phyloP scores from a whole-genome alignment of 2,888 invertebrate species.

The Plagiodera versicolora region DNA sequence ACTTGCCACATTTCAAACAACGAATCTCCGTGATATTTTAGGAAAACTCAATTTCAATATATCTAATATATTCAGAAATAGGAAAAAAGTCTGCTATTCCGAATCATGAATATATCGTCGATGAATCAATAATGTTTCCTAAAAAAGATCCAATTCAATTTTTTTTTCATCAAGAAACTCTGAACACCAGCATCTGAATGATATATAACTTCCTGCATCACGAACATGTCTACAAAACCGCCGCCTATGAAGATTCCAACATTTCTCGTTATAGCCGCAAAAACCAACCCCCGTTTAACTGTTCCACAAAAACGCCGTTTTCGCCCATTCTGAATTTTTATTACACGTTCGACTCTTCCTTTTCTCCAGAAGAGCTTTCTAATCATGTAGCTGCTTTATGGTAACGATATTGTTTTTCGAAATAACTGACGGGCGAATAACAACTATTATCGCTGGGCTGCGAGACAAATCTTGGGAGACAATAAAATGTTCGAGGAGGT shows the following conservation, averaged over 20 bases:
- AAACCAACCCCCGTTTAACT: conserved; percentile 27
- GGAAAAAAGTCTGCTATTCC: too few relatives aligned
- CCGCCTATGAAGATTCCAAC: neutral
- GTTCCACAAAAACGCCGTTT: conserved; percentile 27
- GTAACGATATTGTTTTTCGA: conserved; percentile 31
- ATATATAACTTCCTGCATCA: neutral
- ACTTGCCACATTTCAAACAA: too few relatives aligned
- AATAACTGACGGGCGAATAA: conserved; percentile 26
- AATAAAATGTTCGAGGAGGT: neutral
- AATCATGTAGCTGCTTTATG: conserved; percentile 27
- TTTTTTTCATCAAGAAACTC: neutral
- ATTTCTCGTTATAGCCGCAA: conserved; percentile 24
- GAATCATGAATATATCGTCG: too few relatives aligned
- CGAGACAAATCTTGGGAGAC: neutral
- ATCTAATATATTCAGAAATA: too few relatives aligned
- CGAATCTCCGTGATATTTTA: too few relatives aligned
- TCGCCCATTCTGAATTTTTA: conserved; percentile 23
- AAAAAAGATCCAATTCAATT: too few relatives aligned
- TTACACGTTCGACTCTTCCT: conserved; percentile 16
- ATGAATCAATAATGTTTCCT: too few relatives aligned
- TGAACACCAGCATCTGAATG: neutral
- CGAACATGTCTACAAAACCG: neutral
- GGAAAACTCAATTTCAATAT: too few relatives aligned
- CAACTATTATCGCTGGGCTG: conserved; percentile 16
- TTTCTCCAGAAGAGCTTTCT: conserved; percentile 14